Evolutionary conservation across 2,113 vertebrate species (phyloP), one percentile per base, ranked within the genome.

Genomic region (Clarias magur): DNA sequence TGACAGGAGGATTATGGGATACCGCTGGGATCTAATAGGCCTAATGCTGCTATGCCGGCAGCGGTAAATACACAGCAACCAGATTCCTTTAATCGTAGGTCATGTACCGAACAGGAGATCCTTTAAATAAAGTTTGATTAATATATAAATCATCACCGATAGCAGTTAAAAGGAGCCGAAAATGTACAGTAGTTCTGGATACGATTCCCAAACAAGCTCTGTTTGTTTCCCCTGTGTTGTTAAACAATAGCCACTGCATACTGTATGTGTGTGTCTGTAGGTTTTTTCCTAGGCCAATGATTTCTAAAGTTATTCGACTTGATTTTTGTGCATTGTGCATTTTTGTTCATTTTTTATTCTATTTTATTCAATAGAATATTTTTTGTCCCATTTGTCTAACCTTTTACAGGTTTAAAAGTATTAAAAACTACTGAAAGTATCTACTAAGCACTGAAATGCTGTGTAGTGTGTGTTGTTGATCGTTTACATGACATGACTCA

Each of bases 1-100:
- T 86, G 56, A 87, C 70, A 34, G 54, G 48, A 23, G 65, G 76
- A 56, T 81, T 86, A 89, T 65, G 75, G 67, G 83, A 87, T 59
- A 60, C 75, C 27, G 67, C 82, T 30, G 72, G 72, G 62, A 73
- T 53, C 38, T 65, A 82, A 85, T 84, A 86, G 53, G 60, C 67
- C 54, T 76, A 83, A 81, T 34, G 48, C 42, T 27, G 60, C 17
- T 54, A 76, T 78, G 73, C 76, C 67, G 75, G 80, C 81, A 85
- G 54, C 42, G 12, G 73, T 68, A 81, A 89, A 79, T 57, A 80
- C 65, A 80, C 62, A 79, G 65, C 70, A 75, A 62, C n/a, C 34
- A 73, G 79, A 60, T 23, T 80, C 15, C 30, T 60, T 60, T 11
- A 38, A 10, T 60, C 30, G 23, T 5, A 13, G 57, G 56, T 81